These are phyloP conservation scores for Capromys pilorides DNA, from an alignment of 2,797 vertebrate genomes.

Conservation along the genomic window DNA sequence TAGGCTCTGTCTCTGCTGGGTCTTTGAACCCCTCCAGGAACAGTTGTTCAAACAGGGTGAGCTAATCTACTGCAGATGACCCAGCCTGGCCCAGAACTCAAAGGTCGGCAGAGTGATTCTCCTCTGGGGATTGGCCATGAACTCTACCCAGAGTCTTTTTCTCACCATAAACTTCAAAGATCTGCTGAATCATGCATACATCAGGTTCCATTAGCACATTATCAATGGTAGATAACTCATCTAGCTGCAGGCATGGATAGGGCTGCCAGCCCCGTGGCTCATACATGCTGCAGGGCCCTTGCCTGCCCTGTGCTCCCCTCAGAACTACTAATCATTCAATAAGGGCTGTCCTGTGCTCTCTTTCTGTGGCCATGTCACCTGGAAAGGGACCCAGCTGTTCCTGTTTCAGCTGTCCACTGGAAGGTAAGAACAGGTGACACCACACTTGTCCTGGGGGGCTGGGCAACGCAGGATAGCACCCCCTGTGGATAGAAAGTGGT, in stretches of 20 bases:
- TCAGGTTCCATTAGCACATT: neutral
- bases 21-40: neutral
- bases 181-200: neutral
- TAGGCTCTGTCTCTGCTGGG: neutral
- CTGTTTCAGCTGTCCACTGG: neutral
- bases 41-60: neutral
- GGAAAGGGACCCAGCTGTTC: neutral
- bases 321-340: neutral
- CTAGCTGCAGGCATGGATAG: neutral
- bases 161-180: neutral
- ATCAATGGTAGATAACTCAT: neutral
- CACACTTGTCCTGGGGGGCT: neutral
- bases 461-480: neutral
- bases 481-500: neutral
- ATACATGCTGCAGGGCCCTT: neutral
- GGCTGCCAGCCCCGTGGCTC: accelerated
- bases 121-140: neutral
- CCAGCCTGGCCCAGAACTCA: neutral
- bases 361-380: neutral
- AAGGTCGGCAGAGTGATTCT: neutral
- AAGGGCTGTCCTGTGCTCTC: neutral
- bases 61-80: neutral
- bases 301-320: neutral
- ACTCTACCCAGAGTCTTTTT: neutral
- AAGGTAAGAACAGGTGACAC: neutral